Percentiles rank a stretch among this genome's conserved stretches.
These are phyloP conservation scores for Erpobdella octoculata DNA, from an alignment of 2,888 invertebrate species.

Conservation along the genomic window DNA sequence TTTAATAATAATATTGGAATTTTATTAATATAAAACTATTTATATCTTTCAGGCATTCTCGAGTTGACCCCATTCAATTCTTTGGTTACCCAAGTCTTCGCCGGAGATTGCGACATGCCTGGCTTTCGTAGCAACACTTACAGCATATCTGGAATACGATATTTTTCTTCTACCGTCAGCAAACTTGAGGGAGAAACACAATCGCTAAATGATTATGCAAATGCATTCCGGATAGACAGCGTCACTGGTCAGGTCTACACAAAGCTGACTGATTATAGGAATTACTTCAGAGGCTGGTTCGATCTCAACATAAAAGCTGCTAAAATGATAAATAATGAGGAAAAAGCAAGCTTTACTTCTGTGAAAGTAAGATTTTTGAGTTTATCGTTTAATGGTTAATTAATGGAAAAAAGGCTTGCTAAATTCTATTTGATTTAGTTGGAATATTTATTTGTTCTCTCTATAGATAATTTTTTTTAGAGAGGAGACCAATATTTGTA, in stretches of 20 bases:
- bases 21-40: background rate
- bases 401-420: too few species aligned
- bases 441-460: too few species aligned
- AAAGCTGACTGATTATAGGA: background rate
- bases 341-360: too few species aligned
- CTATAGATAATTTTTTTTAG: too few species aligned
- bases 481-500: too few species aligned
- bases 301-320: background rate
- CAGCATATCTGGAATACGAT: background rate
- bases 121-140: background rate
- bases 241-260: constrained; percentile 14
- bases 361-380: too few species aligned
- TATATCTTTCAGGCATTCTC: background rate
- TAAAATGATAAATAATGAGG: too few species aligned
- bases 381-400: too few species aligned
- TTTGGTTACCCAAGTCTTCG: background rate
- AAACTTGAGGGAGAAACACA: background rate
- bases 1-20: background rate
- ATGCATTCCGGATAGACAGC: background rate
- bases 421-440: too few species aligned
- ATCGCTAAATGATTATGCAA: background rate
- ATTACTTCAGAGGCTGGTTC: constrained; percentile 9
- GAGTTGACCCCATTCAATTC: constrained; percentile 19
- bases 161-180: background rate
- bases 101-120: constrained; percentile 15